Percentiles rank a stretch among this genome's conserved stretches.
These are phyloP conservation scores for Cacatua alba DNA, from an alignment of 2,113 vertebrate genomes.

Conservation along the genomic window DNA sequence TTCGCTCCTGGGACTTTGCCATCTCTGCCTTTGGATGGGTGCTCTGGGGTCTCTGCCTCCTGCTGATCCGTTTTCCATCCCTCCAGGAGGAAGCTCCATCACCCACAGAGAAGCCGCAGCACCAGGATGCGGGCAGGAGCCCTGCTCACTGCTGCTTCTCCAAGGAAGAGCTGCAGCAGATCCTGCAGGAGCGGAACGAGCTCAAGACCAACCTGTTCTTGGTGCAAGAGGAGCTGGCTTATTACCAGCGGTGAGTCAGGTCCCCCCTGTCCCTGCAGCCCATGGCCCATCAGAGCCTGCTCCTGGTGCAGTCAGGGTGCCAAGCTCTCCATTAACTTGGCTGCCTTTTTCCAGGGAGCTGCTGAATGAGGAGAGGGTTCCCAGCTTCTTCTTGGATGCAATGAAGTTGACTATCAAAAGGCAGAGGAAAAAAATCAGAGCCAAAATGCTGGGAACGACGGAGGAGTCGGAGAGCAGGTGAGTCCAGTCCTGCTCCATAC, in stretches of 20 bases:
- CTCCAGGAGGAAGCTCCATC: neutral
- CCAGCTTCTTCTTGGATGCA: conserved; percentile 85
- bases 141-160: conserved; percentile 81
- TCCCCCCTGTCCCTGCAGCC: neutral
- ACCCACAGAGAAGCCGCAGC: rapidly evolving
- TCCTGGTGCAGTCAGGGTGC: rapidly evolving
- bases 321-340: neutral
- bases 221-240: conserved; percentile 92
- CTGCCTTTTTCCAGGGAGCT: conserved; percentile 83
- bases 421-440: conserved; percentile 89
- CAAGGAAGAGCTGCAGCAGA: conserved; percentile 89
- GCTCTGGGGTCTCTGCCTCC: neutral
- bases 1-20: neutral
- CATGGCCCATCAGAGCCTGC: neutral
- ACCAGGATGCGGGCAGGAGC: neutral
- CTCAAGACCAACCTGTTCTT: conserved; percentile 94
- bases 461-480: conserved; percentile 87
- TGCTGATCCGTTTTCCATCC: neutral
- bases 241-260: conserved; percentile 86
- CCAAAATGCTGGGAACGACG: conserved; percentile 91
- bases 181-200: conserved; percentile 92
- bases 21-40: neutral
- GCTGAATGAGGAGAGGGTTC: conserved; percentile 86
- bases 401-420: conserved; percentile 87
- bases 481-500: neutral